Conservation (phyloP, 2,888 invertebrate genomes). For the Drosophila sordidula region DNA sequence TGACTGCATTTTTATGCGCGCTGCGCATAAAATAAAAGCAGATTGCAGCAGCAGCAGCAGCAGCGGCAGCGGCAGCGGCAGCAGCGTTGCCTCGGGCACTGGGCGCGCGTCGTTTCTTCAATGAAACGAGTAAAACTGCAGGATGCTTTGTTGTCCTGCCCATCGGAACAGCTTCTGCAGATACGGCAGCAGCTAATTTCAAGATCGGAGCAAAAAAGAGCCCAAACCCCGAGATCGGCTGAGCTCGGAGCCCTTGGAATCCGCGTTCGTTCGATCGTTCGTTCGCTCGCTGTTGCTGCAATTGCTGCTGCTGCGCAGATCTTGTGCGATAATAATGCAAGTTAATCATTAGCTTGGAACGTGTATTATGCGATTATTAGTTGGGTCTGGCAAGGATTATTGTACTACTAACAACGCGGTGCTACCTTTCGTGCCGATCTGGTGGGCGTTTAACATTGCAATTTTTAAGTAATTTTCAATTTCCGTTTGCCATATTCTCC, state of each 20-base stretch:
- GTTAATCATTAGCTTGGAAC: constrained; percentile 83
- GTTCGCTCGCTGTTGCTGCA: constrained; percentile 19
- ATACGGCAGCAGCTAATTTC: constrained; percentile 84
- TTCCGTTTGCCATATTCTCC: constrained; percentile 62
- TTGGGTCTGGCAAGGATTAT: constrained; percentile 63
- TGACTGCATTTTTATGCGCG: constrained; percentile 80
- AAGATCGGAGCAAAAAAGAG: constrained; percentile 35
- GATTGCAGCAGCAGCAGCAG: constrained; percentile 63
- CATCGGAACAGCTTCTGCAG: constrained; percentile 83
- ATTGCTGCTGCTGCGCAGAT: constrained; percentile 56
- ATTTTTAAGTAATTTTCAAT: constrained; percentile 77
- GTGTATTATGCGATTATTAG: constrained; percentile 81
- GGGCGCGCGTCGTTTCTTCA: constrained; percentile 69
- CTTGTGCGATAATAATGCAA: constrained; percentile 82
- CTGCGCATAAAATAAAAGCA: constrained; percentile 80
- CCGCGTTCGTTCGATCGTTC: constrained; percentile 12
- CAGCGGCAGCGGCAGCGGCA: constrained; percentile 20
- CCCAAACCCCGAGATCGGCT: constrained; percentile 20
- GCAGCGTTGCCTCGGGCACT: constrained; percentile 41
- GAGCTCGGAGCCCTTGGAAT: constrained; percentile 16
- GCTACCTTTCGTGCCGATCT: constrained; percentile 33
- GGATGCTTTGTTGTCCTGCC: constrained; percentile 80
- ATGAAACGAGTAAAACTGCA: constrained; percentile 80
- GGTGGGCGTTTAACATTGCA: constrained; percentile 64
- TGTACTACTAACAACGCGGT: constrained; percentile 30